These are phyloP conservation scores for Drosophila persimilis DNA, from an alignment of 1,140 invertebrate genomes.

Conservation along the genomic window DNA sequence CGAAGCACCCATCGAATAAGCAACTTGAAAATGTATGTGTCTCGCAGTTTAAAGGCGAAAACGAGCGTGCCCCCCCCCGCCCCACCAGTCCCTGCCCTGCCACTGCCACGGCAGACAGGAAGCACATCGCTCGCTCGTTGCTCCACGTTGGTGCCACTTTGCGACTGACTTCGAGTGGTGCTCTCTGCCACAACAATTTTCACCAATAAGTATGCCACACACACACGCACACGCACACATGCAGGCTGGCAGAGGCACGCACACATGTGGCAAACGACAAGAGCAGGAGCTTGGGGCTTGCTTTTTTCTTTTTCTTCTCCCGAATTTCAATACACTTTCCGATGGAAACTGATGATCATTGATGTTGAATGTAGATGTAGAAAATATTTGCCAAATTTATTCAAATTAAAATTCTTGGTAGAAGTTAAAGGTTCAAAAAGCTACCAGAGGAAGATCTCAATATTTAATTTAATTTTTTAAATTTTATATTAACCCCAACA, in stretches of 20 bases:
- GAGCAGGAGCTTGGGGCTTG: not conserved
- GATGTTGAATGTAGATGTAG: no score
- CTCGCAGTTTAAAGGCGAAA: slow-evolving; percentile 53
- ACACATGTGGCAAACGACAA: not conserved
- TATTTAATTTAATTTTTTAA: no score
- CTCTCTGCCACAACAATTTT: slow-evolving; percentile 67
- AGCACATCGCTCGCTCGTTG: slow-evolving; percentile 18
- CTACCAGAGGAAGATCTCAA: no score
- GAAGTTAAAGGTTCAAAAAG: no score
- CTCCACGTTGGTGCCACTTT: slow-evolving; percentile 20
- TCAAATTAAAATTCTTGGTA: no score
- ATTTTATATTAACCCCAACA: no score
- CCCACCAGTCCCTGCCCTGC: no score
- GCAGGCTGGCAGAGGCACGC: slow-evolving; percentile 2
- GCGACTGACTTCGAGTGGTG: slow-evolving; percentile 54
- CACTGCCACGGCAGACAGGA: slow-evolving; percentile 22
- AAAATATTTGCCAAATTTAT: no score
- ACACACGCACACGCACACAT: slow-evolving; percentile 1
- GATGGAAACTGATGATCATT: no score
- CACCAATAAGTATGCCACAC: slow-evolving; percentile 66
- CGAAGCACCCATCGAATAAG: slow-evolving; percentile 42
- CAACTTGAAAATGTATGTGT: slow-evolving; percentile 39
- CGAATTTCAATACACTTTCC: no score
- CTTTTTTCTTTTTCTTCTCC: slow-evolving; percentile 16
- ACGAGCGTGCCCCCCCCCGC: not conserved